Conservation (phyloP, 2,888 invertebrate species). For the Sesia bembeciformis region DNA sequence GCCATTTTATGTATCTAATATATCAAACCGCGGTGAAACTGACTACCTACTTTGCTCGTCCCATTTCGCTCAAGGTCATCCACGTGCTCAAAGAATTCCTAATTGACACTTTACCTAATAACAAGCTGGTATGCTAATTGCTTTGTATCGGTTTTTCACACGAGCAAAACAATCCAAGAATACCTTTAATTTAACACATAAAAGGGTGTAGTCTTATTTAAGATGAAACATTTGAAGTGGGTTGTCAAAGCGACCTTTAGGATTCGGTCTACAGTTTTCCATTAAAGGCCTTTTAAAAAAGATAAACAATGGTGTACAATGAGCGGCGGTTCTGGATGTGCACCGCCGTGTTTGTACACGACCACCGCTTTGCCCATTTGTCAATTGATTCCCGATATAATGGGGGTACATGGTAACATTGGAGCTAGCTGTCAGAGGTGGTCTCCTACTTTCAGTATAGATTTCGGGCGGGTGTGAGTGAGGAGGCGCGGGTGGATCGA, state of each 20-base stretch:
- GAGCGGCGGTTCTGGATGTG: conserved; percentile 2
- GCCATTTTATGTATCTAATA: too few species aligned
- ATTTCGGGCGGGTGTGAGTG: conserved; percentile 41
- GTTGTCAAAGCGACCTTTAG: conserved; percentile 12
- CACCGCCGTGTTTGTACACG: conserved; percentile 15
- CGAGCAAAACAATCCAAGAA: too few species aligned
- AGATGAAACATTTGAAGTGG: conserved; percentile 21
- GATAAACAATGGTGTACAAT: conserved; percentile 38
- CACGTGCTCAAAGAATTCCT: too few species aligned
- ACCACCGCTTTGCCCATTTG: conserved; percentile 46
- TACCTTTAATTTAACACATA: not conserved
- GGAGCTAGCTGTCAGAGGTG: conserved; percentile 61
- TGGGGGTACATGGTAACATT: conserved; percentile 66
- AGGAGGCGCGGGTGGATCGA: conserved; percentile 46
- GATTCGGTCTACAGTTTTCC: conserved; percentile 13
- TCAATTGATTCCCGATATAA: conserved; percentile 73
- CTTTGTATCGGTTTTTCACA: too few species aligned
- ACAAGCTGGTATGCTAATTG: too few species aligned
- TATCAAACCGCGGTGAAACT: too few species aligned
- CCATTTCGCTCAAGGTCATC: too few species aligned
- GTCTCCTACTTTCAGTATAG: conserved; percentile 52
- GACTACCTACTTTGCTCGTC: too few species aligned
- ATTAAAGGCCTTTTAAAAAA: conserved; percentile 37
- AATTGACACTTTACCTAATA: too few species aligned
- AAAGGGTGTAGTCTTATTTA: conserved; percentile 9